These are phyloP conservation scores for Hippolais icterina DNA, from an alignment of 2,113 vertebrate genomes.

Conservation along the genomic window DNA sequence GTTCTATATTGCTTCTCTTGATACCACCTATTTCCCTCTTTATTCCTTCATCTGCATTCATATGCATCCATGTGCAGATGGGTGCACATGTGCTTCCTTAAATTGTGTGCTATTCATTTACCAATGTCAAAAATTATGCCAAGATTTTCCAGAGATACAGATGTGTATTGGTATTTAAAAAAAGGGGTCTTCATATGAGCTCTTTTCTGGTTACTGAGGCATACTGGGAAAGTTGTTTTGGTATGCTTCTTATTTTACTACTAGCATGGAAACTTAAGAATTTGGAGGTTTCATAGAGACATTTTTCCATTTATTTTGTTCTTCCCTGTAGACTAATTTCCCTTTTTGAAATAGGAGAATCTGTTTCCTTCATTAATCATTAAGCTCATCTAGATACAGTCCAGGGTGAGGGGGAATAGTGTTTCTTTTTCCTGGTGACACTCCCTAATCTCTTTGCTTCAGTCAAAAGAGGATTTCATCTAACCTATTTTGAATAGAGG, in stretches of 20 bases:
- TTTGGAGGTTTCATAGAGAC: not conserved
- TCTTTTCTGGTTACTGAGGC: not conserved
- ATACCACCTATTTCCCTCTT: not conserved
- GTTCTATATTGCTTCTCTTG: not conserved
- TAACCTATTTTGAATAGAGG: slow-evolving; percentile 75
- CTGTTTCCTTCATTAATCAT: slow-evolving; percentile 4
- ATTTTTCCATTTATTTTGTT: not conserved
- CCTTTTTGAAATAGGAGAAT: not conserved
- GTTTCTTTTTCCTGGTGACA: slow-evolving; percentile 37
- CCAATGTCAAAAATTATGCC: not conserved
- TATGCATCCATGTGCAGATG: not conserved
- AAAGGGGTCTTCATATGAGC: not conserved
- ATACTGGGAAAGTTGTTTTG: not conserved
- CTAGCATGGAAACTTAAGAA: not conserved
- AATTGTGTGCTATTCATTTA: not conserved
- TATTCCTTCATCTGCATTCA: not conserved
- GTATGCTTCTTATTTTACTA: not conserved
- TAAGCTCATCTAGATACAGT: not conserved
- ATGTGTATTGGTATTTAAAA: not conserved
- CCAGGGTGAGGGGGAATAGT: not conserved
- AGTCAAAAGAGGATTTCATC: slow-evolving; percentile 78
- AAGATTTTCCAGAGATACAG: not conserved
- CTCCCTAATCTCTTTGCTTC: slow-evolving; percentile 62
- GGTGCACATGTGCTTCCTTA: not conserved
- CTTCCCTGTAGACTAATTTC: not conserved